Evolutionary conservation across 2,888 invertebrate species (phyloP), one percentile per base, ranked within the genome.

Genomic region (Diaprepes abbreviatus): DNA sequence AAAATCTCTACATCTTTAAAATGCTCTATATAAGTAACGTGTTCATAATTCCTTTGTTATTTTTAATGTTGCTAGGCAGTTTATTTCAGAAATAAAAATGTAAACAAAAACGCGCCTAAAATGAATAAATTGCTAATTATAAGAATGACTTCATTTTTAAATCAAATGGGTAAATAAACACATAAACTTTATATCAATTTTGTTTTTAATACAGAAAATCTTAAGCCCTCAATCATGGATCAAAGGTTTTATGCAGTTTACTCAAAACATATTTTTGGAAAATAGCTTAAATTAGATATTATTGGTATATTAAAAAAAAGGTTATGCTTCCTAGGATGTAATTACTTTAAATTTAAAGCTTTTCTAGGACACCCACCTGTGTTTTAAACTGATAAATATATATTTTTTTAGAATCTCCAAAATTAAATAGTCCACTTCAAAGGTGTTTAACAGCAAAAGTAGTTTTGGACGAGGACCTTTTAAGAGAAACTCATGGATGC

Each of bases 401-500:
- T n/a, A 63, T 73, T 69, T 75, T 87, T 75, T 76, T 77, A 80
- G 67, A 67, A 45, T 7, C 17, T 3, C n/a, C 10, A 1, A 62
- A 40, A 5, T 31, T 19, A 54, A 28, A 5, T 5, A 9, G 17
- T 43, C 24, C 33, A 0, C 5, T 55, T 24, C 59, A 85, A 82
- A 84, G 82, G 85, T 57, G 58, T 66, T 54, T 48, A 62, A 59
- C 68, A 62, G 19, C 21, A 19, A 64, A 66, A 36, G 66, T 43
- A 48, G 85, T 43, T 36, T 74, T 75, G 55, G 71, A 78, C 83
- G 90, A 90, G 82, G 86, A 85, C 76, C 85, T 90, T 77, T 86
- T 90, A 81, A 86, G 87, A 84, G 87, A 88, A 83, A 89, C 88
- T 76, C 90, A 91, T 79, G 90, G 90, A 77, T 89, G 89, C 81